These are phyloP conservation scores for Araneus ventricosus DNA, from an alignment of 1,140 invertebrate genomes.

Conservation along the genomic window DNA sequence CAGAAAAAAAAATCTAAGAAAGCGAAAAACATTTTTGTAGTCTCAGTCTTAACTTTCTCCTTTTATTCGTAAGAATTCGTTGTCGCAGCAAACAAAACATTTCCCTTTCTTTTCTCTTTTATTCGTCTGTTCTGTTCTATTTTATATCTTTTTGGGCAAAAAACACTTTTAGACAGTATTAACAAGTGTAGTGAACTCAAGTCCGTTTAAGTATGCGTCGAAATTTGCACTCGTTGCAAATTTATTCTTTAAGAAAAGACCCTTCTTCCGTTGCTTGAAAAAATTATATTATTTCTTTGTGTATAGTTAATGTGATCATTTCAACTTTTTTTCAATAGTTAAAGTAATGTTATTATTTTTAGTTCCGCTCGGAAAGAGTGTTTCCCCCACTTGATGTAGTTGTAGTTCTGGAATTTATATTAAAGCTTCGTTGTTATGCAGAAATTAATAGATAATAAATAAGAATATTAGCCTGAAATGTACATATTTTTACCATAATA, in stretches of 20 bases:
- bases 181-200: neutral
- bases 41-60: constrained; percentile 24
- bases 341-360: neutral
- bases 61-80: constrained; percentile 27
- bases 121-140: neutral
- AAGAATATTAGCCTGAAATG: no score
- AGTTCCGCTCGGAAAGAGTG: neutral
- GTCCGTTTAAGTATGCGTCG: constrained; percentile 1
- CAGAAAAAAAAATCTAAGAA: neutral
- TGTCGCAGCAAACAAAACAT: constrained; percentile 57
- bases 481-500: no score
- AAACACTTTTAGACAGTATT: neutral
- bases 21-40: constrained; percentile 47
- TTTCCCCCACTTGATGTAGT: no score
- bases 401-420: no score
- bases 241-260: neutral
- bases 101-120: constrained; percentile 35
- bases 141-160: constrained; percentile 7
- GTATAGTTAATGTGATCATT: neutral
- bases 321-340: neutral
- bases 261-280: neutral
- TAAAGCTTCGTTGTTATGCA: no score
- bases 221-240: constrained; percentile 1
- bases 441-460: no score
- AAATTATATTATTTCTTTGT: neutral